Percentiles rank a stretch among this genome's conserved stretches.
These are phyloP conservation scores for Rhizoglyphus robini DNA, from an alignment of 1,140 invertebrate genomes.

Conservation along the genomic window DNA sequence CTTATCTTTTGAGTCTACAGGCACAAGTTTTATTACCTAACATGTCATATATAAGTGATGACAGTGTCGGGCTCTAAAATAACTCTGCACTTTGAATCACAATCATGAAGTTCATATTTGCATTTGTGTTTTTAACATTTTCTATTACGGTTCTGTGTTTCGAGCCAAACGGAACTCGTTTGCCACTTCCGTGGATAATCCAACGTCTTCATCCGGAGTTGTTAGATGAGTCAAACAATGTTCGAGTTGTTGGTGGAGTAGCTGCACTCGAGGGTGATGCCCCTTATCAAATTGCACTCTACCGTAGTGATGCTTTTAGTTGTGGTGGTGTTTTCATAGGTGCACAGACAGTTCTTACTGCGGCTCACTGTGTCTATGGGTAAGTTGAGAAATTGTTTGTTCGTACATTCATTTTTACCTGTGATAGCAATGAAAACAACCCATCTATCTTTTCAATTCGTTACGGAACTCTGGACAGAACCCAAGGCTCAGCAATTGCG, in stretches of 20 bases:
- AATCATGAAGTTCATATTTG: no score
- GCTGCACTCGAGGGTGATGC: not conserved
- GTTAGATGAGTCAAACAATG: not conserved
- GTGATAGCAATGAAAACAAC: not conserved
- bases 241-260: not conserved
- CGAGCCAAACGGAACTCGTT: not conserved
- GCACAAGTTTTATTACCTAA: no score
- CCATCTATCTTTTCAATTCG: not conserved
- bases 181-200: not conserved
- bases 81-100: no score
- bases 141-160: no score
- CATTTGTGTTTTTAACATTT: no score
- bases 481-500: not conserved
- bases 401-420: not conserved
- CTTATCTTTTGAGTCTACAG: no score
- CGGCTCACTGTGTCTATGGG: not conserved
- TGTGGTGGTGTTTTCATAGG: not conserved
- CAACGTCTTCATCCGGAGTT: no score
- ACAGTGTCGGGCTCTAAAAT: no score
- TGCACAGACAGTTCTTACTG: not conserved
- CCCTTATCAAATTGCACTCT: not conserved
- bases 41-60: no score
- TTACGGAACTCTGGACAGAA: not conserved
- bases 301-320: not conserved
- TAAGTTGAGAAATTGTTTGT: no score